Evolutionary conservation across 2,113 vertebrate genomes (phyloP).

Genomic region (Rattus rattus): DNA sequence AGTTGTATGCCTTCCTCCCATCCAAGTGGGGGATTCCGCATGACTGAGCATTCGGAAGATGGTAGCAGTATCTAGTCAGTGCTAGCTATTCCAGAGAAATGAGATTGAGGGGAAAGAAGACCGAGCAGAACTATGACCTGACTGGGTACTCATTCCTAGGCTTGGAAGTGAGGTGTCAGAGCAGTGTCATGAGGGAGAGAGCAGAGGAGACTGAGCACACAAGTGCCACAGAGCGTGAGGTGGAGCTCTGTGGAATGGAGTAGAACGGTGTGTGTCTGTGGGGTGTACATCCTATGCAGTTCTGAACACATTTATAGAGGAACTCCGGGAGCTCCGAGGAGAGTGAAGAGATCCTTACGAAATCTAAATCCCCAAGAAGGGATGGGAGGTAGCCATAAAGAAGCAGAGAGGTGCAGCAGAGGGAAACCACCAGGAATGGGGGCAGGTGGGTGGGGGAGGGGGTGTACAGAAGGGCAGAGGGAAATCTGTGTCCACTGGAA

Average conservation of each 20-base stretch:
- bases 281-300: too few relatives aligned
- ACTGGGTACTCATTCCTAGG: neutral
- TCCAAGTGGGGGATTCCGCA: neutral
- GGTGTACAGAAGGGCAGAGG: neutral
- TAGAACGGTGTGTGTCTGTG: neutral
- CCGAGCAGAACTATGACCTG: neutral
- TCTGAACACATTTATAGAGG: neutral
- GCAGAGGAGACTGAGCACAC: neutral
- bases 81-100: neutral
- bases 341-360: neutral
- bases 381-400: too few relatives aligned
- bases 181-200: rapidly evolving
- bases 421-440: too few relatives aligned
- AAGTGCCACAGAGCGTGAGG: too few relatives aligned
- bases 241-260: neutral
- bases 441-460: too few relatives aligned
- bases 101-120: neutral
- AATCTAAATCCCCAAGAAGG: neutral
- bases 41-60: neutral
- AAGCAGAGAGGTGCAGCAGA: neutral
- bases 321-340: rapidly evolving
- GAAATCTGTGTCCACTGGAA: neutral
- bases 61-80: too few relatives aligned
- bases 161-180: neutral
- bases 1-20: neutral